Conservation (phyloP, 92 coral and sea anemone genomes). For the Virgularia gustaviana region DNA sequence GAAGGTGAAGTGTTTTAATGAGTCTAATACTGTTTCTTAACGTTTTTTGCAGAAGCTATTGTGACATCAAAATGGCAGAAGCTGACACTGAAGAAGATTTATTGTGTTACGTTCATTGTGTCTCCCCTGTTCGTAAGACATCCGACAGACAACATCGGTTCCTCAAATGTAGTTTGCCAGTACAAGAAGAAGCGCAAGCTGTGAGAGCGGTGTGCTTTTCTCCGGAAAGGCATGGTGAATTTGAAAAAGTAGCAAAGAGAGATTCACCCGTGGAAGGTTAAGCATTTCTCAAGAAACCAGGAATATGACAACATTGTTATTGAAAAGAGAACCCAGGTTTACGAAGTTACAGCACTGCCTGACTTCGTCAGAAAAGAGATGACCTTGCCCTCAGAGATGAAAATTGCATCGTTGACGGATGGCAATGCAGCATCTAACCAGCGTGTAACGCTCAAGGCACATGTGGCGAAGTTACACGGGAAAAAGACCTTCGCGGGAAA, state of each 20-base stretch:
- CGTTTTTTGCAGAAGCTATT: too few relatives aligned
- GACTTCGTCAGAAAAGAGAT: slow-evolving; percentile 1
- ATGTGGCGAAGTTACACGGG: background rate
- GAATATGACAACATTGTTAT: slow-evolving; percentile 19
- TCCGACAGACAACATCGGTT: background rate
- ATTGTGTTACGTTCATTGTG: slow-evolving; percentile 12
- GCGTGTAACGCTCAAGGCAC: slow-evolving; percentile 1
- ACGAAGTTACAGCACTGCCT: slow-evolving; percentile 1
- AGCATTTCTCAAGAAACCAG: background rate
- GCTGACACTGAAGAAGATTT: background rate
- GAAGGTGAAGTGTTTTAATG: too few relatives aligned
- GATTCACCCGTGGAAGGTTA: slow-evolving; percentile 14
- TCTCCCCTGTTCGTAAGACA: slow-evolving; percentile 4
- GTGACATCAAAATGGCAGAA: too few relatives aligned
- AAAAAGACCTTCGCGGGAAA: background rate
- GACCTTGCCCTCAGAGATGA: background rate
- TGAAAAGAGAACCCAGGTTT: slow-evolving; percentile 3
- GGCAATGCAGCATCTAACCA: slow-evolving; percentile 15
- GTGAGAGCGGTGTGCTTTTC: too few relatives aligned
- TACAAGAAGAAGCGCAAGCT: too few relatives aligned
- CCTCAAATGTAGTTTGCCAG: slow-evolving; percentile 4
- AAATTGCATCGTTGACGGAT: slow-evolving; percentile 1
- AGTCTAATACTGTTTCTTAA: too few relatives aligned
- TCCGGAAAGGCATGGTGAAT: too few relatives aligned
- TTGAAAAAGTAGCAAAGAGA: slow-evolving; percentile 1